A percentile compares a stretch with the other conserved stretches of the same genome.
These are phyloP conservation scores for Heliothis virescens DNA, from an alignment of 1,140 invertebrate genomes.

Conservation along the genomic window DNA sequence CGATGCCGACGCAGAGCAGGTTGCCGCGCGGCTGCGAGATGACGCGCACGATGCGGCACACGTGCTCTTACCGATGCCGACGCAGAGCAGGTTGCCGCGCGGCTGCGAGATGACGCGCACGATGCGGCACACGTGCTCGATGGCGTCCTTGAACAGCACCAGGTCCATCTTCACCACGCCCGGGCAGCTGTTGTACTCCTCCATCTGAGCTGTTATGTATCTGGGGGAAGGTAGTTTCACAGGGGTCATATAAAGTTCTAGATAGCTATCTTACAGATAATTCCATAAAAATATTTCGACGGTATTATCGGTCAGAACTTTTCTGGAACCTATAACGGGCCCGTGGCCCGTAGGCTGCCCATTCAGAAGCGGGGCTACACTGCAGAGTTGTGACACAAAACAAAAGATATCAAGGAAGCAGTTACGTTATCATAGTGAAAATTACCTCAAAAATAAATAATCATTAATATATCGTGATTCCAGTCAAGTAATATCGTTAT, in stretches of 20 bases:
- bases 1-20: slow-evolving; percentile 93
- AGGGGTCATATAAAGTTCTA: slow-evolving; percentile 42
- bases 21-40: slow-evolving; percentile 94
- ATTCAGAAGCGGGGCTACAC: no score
- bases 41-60: slow-evolving; percentile 92
- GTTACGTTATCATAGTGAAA: no score
- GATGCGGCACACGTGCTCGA: slow-evolving; percentile 93
- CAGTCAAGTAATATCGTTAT: no score
- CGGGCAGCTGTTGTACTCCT: slow-evolving; percentile 92
- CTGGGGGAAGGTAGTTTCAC: slow-evolving; percentile 64
- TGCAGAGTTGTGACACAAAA: no score
- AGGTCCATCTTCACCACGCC: slow-evolving; percentile 92
- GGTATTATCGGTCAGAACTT: no score
- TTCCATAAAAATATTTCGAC: no score
- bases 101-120: slow-evolving; percentile 94
- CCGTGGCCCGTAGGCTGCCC: no score
- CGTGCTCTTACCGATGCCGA: slow-evolving; percentile 95
- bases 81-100: slow-evolving; percentile 92
- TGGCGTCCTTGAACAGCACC: slow-evolving; percentile 93
- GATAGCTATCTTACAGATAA: no score
- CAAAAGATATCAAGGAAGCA: background rate
- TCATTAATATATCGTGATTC: no score
- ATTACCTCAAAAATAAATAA: no score
- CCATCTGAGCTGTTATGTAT: slow-evolving; percentile 89
- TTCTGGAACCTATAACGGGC: no score